A percentile compares a stretch with the other conserved stretches of the same genome.
Evolutionary conservation across 2,888 invertebrate genomes (phyloP).

Genomic region (Yponomeuta evonymella): DNA sequence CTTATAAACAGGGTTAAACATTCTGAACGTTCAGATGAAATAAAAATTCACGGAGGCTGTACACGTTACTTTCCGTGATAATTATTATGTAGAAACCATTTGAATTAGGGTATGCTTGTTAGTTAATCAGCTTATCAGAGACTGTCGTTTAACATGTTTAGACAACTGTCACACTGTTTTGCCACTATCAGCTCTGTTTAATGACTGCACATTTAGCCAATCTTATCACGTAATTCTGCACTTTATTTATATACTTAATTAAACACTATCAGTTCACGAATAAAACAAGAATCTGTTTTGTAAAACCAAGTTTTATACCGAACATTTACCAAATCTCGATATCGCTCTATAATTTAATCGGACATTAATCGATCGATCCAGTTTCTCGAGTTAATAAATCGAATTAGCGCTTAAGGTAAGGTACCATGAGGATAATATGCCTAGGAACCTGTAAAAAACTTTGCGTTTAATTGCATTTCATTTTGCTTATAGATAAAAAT

Average conservation of each 20-base stretch:
- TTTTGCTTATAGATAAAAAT: no score
- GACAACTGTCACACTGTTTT: not conserved
- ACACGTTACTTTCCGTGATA: not conserved
- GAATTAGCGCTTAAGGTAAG: constrained; percentile 30
- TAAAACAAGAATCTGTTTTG: not conserved
- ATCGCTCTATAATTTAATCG: constrained; percentile 25
- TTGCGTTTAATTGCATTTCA: no score
- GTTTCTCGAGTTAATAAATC: constrained; percentile 35
- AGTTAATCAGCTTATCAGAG: constrained; percentile 4
- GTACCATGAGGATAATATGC: constrained; percentile 17
- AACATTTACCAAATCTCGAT: constrained; percentile 16
- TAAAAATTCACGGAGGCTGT: no score
- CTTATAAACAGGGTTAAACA: no score
- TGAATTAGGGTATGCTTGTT: not conserved
- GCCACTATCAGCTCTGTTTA: constrained; percentile 20
- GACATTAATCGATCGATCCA: constrained; percentile 32
- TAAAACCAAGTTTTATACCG: constrained; percentile 8
- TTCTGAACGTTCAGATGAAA: no score
- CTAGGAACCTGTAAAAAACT: not conserved
- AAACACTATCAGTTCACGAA: not conserved
- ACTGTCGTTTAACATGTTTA: not conserved
- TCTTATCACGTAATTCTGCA: not conserved
- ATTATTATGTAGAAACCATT: not conserved
- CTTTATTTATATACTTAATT: not conserved
- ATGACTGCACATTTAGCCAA: not conserved